Evolutionary conservation across 2,113 vertebrate species (phyloP), one percentile per base, ranked within the genome.

Genomic region (Campylorhamphus procurvoides): DNA sequence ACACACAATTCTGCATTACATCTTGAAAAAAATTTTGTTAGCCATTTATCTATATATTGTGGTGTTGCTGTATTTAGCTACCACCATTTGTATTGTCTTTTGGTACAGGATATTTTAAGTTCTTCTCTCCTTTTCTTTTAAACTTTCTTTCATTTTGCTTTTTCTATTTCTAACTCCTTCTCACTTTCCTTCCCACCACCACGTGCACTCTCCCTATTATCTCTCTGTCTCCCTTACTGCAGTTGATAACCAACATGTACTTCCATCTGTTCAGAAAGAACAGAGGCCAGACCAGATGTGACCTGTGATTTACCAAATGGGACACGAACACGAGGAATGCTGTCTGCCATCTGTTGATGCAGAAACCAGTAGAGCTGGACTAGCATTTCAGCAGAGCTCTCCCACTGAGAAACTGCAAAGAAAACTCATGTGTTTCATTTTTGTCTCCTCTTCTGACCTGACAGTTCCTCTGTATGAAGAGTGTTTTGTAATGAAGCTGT

Each of bases 271-370:
- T 98, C 87, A 78, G 87, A 96, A 78, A 88, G 84, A 96, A 94
- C 74, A 76, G 95, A 97, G 97, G 90, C 97, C 95, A 89, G 95
- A 93, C 97, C 98, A 98, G 98, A 98, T 98, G 98, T 98, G 96
- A 97, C 97, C 98, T 94, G 97, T 97, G 96, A 97, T 98, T 98
- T 98, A 97, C 97, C 95, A 97, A 97, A 97, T 94, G 89, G 96
- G 93, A 98, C 87, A 59, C 89, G 97, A 98, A 97, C 91, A 95
- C 94, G 90, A 97, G 87, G 97, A 98, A 98, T 94, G 93, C 95
- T 97, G 78, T 96, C 94, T 97, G 87, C 98, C 98, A 98, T 98
- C 98, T 99, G 98, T 98, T 98, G 97, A 96, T 96, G 79, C 84
- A 95, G 96, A 98, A 97, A 98, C 96, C 97, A 97, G 94, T 90